Percentiles rank a stretch among this genome's conserved stretches.
These are phyloP conservation scores for Bubalus kerabau DNA, from an alignment of 2,113 vertebrate genomes.

Conservation along the genomic window DNA sequence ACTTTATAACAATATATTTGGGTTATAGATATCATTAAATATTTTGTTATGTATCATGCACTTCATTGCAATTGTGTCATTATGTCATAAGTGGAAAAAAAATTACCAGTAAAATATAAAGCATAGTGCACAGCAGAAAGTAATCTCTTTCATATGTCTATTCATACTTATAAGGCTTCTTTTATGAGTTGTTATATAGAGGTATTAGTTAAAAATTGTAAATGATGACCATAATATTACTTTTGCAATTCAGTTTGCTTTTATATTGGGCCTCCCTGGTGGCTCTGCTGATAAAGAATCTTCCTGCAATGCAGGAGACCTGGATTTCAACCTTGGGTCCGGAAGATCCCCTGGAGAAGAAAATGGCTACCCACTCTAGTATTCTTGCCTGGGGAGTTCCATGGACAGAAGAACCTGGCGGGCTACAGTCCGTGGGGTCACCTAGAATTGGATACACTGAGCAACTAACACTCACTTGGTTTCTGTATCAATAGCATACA, in stretches of 20 bases:
- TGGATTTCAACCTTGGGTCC: neutral
- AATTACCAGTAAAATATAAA: neutral
- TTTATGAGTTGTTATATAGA: neutral
- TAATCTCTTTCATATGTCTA: neutral
- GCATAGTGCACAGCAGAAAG: neutral
- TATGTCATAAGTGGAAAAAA: neutral
- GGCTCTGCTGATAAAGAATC: neutral
- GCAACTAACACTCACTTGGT: neutral
- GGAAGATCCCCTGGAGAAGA: neutral
- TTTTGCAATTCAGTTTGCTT: neutral
- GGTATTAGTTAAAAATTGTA: neutral
- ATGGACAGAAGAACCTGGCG: neutral
- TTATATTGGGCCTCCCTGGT: neutral
- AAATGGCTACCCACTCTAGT: neutral
- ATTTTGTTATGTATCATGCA: neutral
- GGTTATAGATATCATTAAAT: neutral
- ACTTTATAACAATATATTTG: neutral
- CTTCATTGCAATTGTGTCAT: neutral
- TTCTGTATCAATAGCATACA: neutral
- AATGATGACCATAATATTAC: neutral
- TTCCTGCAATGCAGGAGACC: neutral
- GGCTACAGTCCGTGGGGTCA: neutral
- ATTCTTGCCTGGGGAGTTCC: neutral
- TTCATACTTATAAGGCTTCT: neutral
- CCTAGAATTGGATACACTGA: neutral